phyloP scores from a whole-genome alignment of 2,797 vertebrate genomes.

The Pteropus rufus region DNA sequence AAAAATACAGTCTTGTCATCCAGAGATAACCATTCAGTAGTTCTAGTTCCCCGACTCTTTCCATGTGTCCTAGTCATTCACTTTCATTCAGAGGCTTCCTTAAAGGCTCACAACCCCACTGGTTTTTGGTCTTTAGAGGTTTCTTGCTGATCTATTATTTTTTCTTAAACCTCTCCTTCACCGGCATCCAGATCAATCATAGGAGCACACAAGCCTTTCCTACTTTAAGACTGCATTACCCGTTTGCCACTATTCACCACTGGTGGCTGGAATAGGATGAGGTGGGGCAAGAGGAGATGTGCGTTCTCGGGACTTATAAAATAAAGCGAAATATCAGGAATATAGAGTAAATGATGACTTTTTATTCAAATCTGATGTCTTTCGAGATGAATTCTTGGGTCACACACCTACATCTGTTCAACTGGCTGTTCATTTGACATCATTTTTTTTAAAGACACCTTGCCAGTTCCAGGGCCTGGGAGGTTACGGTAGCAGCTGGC shows the following conservation, averaged over 20 bases:
- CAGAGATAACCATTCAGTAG: neutral
- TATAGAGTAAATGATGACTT: neutral
- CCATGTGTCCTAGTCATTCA: neutral
- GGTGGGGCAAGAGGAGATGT: neutral
- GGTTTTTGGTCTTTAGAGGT: neutral
- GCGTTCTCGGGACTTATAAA: neutral
- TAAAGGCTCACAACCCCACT: neutral
- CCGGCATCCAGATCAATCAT: neutral
- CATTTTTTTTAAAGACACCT: neutral
- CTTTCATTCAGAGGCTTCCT: neutral
- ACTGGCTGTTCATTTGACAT: neutral
- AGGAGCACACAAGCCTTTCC: neutral
- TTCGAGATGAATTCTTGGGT: neutral
- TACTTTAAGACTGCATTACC: neutral
- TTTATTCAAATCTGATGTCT: neutral
- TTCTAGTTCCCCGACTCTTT: neutral
- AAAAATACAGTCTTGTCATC: neutral
- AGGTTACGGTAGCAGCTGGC: conserved; percentile 3
- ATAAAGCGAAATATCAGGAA: neutral
- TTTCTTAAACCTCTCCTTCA: neutral
- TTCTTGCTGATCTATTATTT: neutral
- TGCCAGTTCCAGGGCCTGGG: neutral
- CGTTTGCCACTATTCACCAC: neutral
- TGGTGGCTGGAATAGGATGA: neutral
- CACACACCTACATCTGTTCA: neutral